Evolutionary conservation across 2,888 invertebrate genomes (phyloP), one percentile per base, ranked within the genome.

Genomic region (Oxyscelio sp.): DNA sequence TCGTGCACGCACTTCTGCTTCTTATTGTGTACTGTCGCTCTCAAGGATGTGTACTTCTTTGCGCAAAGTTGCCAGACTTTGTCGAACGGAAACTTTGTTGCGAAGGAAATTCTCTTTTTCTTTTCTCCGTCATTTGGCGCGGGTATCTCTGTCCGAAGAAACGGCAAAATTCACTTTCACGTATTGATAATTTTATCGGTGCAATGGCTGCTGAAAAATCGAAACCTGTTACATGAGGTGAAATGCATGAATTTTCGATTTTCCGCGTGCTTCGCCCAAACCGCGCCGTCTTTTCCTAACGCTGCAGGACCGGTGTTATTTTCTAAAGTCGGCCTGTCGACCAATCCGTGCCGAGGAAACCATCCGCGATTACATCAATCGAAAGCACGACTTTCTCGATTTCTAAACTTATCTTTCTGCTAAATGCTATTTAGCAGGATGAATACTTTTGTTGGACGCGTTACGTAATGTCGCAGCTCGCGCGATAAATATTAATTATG

Each of bases 301-400:
- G 63, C 43, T 43, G 63, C 74, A n/a, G 58, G 65, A 71, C 59
- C 70, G 65, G 65, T 45, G 48, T 3, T 6, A 45, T 66, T 74
- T 59, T 59, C 59, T 74, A 61, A 66, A 15, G 38, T 68, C 73
- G 56, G 52, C 24, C 17, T 63, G 52, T 31, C 81, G 71, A 24
- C 66, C 73, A 52, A 74, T 70, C 74, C 21, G 61, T 58, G 79
- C 45, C 75, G 83, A 79, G 74, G 68, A 74, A 83, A 75, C 75
- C 78, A 83, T 79, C 78, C 11, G 74, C 58, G 83, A 84, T 84
- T 79, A 78, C 83, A 85, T 85, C 84, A 80, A 85, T 79, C 73
- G 80, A 75, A 85, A 80, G 84, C 84, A 85, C 80, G 61, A 85
- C 84, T 85, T 85, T 80, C 84, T 80, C 84, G 80, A 80, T 85